Evolutionary conservation across 2,888 invertebrate genomes (phyloP).

Genomic region (Germaria angustata): DNA sequence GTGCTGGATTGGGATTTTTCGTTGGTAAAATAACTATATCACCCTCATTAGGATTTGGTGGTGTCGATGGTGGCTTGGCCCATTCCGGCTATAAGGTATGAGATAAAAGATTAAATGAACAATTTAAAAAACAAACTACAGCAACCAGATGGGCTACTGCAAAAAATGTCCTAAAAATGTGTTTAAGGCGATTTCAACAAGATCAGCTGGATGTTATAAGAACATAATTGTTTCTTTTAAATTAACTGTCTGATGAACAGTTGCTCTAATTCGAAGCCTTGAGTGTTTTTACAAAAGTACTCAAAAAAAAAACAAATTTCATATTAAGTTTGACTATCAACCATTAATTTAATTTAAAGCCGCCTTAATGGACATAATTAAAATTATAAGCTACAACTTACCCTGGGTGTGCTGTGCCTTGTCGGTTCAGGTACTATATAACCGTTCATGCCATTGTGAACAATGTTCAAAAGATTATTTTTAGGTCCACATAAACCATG

Average conservation of each 20-base stretch:
- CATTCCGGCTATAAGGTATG: constrained; percentile 85
- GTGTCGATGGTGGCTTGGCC: constrained; percentile 89
- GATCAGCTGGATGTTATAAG: no score
- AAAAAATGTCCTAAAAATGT: not conserved
- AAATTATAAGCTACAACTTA: constrained; percentile 78
- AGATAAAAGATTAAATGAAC: constrained; percentile 23
- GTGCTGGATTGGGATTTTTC: constrained; percentile 73
- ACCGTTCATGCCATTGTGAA: constrained; percentile 86
- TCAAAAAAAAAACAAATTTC: no score
- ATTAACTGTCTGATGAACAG: no score
- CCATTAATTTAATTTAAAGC: no score
- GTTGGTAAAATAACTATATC: constrained; percentile 78
- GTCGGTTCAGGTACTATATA: constrained; percentile 86
- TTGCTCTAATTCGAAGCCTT: no score
- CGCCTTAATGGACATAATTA: not conserved
- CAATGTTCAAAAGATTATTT: constrained; percentile 87
- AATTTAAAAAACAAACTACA: constrained; percentile 20
- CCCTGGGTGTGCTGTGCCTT: constrained; percentile 83
- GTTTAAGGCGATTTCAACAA: no score
- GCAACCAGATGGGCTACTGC: not conserved
- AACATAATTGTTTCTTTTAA: no score
- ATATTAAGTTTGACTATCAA: no score
- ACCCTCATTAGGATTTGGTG: constrained; percentile 81
- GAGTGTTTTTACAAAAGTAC: no score
- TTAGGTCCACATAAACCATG: constrained; percentile 89